phyloP scores from a whole-genome alignment of 1,140 invertebrate species.

The Onthophagus taurus region DNA sequence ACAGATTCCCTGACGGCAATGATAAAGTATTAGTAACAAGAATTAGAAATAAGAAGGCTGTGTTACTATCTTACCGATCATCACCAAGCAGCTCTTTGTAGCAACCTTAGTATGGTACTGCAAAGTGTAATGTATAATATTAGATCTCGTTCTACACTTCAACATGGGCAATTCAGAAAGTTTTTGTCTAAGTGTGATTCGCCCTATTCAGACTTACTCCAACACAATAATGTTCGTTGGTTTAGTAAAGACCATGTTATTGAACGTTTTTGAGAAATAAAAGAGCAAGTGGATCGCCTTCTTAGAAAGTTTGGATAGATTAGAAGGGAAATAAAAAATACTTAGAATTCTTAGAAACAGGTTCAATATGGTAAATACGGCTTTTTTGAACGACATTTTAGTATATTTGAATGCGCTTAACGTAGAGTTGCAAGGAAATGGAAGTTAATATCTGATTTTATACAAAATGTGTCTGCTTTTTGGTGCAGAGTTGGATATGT shows the following conservation, averaged over 20 bases:
- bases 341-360: too few relatives aligned
- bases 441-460: constrained; percentile 16
- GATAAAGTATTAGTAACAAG: too few relatives aligned
- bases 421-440: constrained; percentile 2
- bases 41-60: too few relatives aligned
- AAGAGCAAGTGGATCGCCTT: constrained; percentile 12
- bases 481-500: constrained; percentile 11
- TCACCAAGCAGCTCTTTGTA: too few relatives aligned
- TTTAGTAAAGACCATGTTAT: constrained; percentile 10
- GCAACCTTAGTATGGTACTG: too few relatives aligned
- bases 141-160: constrained; percentile 10
- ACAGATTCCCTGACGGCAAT: too few relatives aligned
- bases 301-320: constrained; percentile 7
- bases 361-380: constrained; percentile 10
- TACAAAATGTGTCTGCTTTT: constrained; percentile 15
- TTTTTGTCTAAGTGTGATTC: constrained; percentile 15
- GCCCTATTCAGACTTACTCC: constrained; percentile 10
- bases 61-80: too few relatives aligned
- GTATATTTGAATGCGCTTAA: constrained; percentile 14
- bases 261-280: constrained; percentile 16
- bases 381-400: constrained; percentile 9
- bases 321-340: constrained; percentile 7
- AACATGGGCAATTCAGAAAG: constrained; percentile 12
- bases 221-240: constrained; percentile 15
- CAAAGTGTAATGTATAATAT: background rate